Conservation (phyloP, 2,113 vertebrate genomes). For the Athene cunicularia region DNA sequence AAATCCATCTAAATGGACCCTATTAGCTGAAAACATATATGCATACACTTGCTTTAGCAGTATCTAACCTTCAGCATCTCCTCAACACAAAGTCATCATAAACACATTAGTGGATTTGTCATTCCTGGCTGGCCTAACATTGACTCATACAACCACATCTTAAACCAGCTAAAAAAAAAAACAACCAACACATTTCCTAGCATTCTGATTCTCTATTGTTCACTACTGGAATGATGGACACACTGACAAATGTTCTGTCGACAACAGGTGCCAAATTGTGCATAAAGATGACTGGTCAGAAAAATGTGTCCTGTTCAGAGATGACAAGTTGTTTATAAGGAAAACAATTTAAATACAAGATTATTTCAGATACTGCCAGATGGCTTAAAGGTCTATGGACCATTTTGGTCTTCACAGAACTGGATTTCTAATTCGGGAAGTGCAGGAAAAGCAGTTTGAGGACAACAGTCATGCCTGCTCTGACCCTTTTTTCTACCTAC, state of each 20-base stretch:
- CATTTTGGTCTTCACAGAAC: background rate
- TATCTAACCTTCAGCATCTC: background rate
- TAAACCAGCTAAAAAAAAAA: background rate
- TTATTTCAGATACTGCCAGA: no score
- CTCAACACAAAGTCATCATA: background rate
- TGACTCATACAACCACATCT: background rate
- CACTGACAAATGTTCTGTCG: no score
- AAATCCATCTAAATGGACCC: background rate
- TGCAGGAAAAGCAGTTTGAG: background rate
- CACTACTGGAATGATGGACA: background rate
- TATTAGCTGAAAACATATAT: background rate
- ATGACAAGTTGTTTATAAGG: background rate
- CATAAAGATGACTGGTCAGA: background rate
- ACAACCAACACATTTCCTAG: background rate
- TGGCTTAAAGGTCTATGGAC: background rate
- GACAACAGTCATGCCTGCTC: background rate
- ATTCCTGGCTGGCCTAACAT: background rate
- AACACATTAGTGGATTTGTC: background rate
- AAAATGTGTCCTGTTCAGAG: background rate
- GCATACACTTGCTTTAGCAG: background rate
- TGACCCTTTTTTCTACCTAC: background rate
- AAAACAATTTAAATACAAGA: background rate
- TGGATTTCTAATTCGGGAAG: background rate
- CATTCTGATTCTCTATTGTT: background rate
- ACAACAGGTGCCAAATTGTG: background rate